These are phyloP conservation scores for Drosophila orena DNA, from an alignment of 1,140 invertebrate species.

Conservation along the genomic window DNA sequence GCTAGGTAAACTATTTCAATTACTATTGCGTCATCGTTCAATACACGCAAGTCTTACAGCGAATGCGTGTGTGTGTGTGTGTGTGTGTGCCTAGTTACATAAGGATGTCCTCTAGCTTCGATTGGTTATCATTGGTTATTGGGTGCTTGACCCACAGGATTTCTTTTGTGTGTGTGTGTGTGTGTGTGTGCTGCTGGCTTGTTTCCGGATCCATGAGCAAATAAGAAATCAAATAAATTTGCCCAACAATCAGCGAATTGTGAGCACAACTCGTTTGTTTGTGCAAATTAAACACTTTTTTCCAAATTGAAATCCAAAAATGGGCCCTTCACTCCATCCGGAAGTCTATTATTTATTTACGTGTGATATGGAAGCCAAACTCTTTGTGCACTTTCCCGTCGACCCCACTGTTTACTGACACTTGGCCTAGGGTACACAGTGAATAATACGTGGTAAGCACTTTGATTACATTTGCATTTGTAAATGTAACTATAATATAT, in stretches of 20 bases:
- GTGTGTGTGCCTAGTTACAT: slow-evolving; percentile 21
- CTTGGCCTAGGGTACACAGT: neutral
- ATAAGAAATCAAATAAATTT: slow-evolving; percentile 45
- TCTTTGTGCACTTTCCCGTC: slow-evolving; percentile 1
- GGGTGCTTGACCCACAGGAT: slow-evolving; percentile 8
- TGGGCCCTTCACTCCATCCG: slow-evolving; percentile 1
- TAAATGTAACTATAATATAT: neutral
- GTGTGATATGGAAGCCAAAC: slow-evolving; percentile 46
- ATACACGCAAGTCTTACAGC: neutral
- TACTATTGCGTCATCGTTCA: neutral
- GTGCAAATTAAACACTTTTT: slow-evolving; percentile 46
- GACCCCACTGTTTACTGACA: neutral
- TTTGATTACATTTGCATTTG: too few relatives aligned
- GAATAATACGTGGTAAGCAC: neutral
- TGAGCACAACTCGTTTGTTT: slow-evolving; percentile 29
- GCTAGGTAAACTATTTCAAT: slow-evolving; percentile 23
- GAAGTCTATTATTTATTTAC: slow-evolving; percentile 53
- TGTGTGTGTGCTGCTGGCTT: slow-evolving; percentile 5
- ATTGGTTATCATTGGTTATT: slow-evolving; percentile 16
- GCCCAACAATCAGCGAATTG: slow-evolving; percentile 40
- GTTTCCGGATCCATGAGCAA: slow-evolving; percentile 14
- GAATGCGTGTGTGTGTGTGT: slow-evolving; percentile 5
- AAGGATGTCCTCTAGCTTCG: slow-evolving; percentile 20
- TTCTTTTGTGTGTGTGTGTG: neutral
- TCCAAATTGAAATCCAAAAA: slow-evolving; percentile 44